Evolutionary conservation across 2,113 vertebrate genomes (phyloP).

Genomic region (Phrynocephalus versicolor): DNA sequence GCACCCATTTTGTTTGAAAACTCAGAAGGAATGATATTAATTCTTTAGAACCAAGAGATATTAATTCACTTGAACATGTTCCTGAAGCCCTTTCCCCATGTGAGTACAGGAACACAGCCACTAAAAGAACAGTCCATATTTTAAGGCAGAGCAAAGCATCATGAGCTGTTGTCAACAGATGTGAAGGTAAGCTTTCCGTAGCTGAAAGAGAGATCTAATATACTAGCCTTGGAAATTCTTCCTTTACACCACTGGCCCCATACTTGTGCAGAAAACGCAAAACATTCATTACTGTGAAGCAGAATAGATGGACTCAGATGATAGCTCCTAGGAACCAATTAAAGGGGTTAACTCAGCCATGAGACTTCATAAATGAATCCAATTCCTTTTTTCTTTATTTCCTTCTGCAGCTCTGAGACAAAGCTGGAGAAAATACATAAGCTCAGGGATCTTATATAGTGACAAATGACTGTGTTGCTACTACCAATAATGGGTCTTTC

Average conservation of each 20-base stretch:
- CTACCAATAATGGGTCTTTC: conserved; percentile 43
- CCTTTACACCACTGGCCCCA: neutral
- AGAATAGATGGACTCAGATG: conserved; percentile 18
- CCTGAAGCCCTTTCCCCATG: no score
- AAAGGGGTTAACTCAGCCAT: conserved; percentile 39
- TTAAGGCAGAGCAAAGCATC: neutral
- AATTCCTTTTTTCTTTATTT: conserved; percentile 25
- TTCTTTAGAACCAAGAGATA: neutral
- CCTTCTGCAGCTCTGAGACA: conserved; percentile 34
- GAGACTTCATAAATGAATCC: conserved; percentile 41
- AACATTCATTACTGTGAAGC: conserved; percentile 18
- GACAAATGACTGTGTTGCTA: conserved; percentile 52
- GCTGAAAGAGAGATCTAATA: neutral
- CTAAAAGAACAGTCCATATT: neutral
- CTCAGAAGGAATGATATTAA: neutral
- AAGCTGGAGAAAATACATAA: conserved; percentile 28
- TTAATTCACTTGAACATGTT: neutral
- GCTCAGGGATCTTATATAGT: conserved; percentile 44
- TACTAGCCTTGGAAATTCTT: neutral
- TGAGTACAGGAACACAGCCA: neutral
- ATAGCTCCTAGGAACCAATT: conserved; percentile 33
- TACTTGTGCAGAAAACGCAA: conserved; percentile 24
- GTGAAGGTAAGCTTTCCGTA: neutral
- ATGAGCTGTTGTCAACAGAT: neutral
- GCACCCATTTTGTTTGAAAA: neutral